These are phyloP conservation scores for Microctonus hyperodae DNA, from an alignment of 2,888 invertebrate genomes.

Conservation along the genomic window DNA sequence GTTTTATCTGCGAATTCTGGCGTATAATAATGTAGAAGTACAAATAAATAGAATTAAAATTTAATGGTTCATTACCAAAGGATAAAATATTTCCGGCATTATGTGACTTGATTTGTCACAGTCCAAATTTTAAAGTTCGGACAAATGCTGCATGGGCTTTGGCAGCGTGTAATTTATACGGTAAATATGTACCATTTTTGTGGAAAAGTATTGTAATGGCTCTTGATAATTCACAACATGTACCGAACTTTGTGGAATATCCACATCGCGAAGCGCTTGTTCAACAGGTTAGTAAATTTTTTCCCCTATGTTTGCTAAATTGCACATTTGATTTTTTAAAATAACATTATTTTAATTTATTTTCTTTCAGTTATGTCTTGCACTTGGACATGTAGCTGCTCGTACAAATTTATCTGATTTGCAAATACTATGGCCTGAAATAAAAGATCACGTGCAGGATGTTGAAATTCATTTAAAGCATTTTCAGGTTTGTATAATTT, in stretches of 20 bases:
- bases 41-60: conserved; percentile 15
- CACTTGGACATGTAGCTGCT: conserved; percentile 74
- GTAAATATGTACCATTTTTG: conserved; percentile 67
- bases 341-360: conserved; percentile 24
- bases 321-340: conserved; percentile 19
- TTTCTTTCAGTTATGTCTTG: conserved; percentile 73
- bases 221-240: conserved; percentile 78
- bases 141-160: conserved; percentile 85
- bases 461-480: conserved; percentile 53
- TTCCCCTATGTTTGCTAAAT: too few relatives aligned
- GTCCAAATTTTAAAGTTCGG: conserved; percentile 88
- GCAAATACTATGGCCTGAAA: conserved; percentile 51
- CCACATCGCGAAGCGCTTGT: conserved; percentile 85
- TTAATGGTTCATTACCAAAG: conserved; percentile 60
- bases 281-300: conserved; percentile 71
- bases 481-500: conserved; percentile 50
- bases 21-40: background rate
- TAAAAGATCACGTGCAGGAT: conserved; percentile 53
- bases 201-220: conserved; percentile 79
- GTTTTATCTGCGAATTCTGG: conserved; percentile 43
- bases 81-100: conserved; percentile 72
- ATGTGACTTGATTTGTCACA: conserved; percentile 73
- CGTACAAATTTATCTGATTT: conserved; percentile 52
- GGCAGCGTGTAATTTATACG: conserved; percentile 71
- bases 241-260: conserved; percentile 84